phyloP scores from a whole-genome alignment of 2,888 invertebrate species.

The Ophion slaviceki region DNA sequence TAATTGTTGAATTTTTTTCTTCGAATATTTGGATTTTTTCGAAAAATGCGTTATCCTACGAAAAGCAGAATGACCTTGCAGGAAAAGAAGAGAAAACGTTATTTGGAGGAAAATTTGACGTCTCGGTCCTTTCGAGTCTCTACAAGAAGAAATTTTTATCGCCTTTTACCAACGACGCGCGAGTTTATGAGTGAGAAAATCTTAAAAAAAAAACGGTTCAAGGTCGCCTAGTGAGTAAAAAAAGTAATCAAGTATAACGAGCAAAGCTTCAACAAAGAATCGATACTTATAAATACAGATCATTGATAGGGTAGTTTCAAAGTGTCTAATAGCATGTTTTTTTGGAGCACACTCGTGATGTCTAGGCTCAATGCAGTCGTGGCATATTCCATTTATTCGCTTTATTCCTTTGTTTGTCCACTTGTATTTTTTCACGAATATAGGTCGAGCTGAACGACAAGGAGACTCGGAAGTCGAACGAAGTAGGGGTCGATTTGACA shows the following conservation, averaged over 20 bases:
- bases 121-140: no score
- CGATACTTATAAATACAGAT: background rate
- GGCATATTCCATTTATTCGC: background rate
- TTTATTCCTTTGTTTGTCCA: background rate
- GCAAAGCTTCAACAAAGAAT: background rate
- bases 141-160: no score
- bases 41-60: no score
- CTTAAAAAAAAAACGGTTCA: no score
- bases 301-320: background rate
- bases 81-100: no score
- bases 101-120: no score
- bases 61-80: no score
- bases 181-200: no score
- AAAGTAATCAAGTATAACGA: background rate
- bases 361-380: background rate
- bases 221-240: background rate
- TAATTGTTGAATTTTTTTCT: no score
- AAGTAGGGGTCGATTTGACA: slow-evolving; percentile 82
- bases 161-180: no score
- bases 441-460: slow-evolving; percentile 83
- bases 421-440: slow-evolving; percentile 42
- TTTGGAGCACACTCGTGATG: background rate
- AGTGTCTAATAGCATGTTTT: background rate
- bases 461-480: slow-evolving; percentile 83
- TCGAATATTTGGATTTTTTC: no score